phyloP scores from a whole-genome alignment of 2,888 invertebrate species.

The Temnothorax unifasciatus region DNA sequence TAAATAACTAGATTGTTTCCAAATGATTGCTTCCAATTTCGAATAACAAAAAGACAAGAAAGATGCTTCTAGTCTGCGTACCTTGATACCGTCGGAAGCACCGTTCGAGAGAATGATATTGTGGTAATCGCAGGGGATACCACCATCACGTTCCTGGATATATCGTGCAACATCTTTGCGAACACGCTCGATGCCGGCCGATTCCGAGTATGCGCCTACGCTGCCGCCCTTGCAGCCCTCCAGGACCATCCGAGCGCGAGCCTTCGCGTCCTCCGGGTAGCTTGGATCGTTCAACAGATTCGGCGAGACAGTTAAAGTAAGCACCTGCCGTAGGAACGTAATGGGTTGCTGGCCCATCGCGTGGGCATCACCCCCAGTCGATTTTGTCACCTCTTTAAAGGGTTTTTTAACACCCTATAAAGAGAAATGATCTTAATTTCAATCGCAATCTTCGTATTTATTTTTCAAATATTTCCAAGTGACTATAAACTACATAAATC shows the following conservation, averaged over 20 bases:
- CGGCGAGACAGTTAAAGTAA: conserved; percentile 93
- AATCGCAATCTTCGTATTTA: neutral
- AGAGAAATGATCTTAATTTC: neutral
- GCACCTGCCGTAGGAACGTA: conserved; percentile 97
- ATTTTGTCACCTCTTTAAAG: conserved; percentile 96
- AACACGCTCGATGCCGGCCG: conserved; percentile 95
- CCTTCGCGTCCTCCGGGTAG: conserved; percentile 95
- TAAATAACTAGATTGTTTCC: neutral
- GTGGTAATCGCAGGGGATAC: conserved; percentile 90
- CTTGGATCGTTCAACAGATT: conserved; percentile 90
- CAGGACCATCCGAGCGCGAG: conserved; percentile 89
- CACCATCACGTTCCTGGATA: conserved; percentile 94
- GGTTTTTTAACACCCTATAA: conserved; percentile 94
- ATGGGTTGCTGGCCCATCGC: conserved; percentile 98
- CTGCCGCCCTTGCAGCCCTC: conserved; percentile 92
- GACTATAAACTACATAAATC: neutral
- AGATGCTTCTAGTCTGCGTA: conserved; percentile 77
- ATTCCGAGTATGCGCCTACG: conserved; percentile 96
- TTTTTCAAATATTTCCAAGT: neutral
- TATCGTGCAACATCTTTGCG: conserved; percentile 95
- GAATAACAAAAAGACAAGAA: neutral
- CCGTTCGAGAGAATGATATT: conserved; percentile 95
- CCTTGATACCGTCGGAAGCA: conserved; percentile 98
- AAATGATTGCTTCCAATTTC: neutral
- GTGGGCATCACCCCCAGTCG: conserved; percentile 99